phyloP scores from a whole-genome alignment of 2,888 invertebrate genomes.

The Notodonta ziczac region DNA sequence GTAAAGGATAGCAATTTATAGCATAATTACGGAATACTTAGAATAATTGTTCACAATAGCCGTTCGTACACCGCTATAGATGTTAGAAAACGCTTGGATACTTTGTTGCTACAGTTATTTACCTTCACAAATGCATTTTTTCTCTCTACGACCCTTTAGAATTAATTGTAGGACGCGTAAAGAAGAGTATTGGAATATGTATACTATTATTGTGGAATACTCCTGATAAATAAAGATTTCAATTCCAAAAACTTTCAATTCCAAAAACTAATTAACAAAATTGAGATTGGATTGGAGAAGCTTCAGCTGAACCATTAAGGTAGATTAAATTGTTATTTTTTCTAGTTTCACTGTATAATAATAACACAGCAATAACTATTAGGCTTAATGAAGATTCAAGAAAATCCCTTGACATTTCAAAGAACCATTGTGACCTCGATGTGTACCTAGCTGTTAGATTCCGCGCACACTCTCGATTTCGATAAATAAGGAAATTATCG shows the following conservation, averaged over 20 bases:
- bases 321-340: too few relatives aligned
- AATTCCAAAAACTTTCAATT: neutral
- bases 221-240: too few relatives aligned
- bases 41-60: conserved; percentile 48
- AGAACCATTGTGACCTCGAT: conserved; percentile 62
- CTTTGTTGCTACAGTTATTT: conserved; percentile 31
- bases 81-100: conserved; percentile 30
- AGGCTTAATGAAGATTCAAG: conserved; percentile 50
- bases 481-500: neutral
- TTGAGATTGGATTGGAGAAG: too few relatives aligned
- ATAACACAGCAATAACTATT: conserved; percentile 32
- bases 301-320: too few relatives aligned
- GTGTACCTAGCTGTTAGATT: conserved; percentile 56
- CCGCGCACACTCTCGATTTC: neutral
- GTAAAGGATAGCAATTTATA: conserved; percentile 43
- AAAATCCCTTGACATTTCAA: conserved; percentile 77
- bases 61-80: conserved; percentile 19
- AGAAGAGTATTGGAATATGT: neutral
- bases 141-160: conserved; percentile 4
- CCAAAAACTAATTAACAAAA: too few relatives aligned
- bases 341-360: neutral
- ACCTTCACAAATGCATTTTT: conserved; percentile 29
- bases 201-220: neutral
- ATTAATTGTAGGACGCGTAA: neutral
- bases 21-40: conserved; percentile 47